Conservation (phyloP, 1,140 invertebrate species). For the Zophobas atratus region DNA sequence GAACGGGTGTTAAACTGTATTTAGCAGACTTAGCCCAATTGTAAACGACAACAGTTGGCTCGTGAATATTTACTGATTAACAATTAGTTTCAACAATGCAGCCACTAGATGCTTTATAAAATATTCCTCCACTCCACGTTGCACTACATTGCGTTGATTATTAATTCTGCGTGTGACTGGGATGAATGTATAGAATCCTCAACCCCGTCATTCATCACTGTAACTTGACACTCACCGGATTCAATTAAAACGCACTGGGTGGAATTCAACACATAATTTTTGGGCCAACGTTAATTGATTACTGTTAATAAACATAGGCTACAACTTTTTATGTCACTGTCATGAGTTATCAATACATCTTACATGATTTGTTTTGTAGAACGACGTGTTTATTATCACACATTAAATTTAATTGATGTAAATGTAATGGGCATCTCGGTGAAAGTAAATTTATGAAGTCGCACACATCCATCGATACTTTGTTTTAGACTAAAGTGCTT, state of each 20-base stretch:
- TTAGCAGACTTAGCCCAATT: constrained; percentile 34
- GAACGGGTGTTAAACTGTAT: constrained; percentile 33
- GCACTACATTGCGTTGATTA: constrained; percentile 22
- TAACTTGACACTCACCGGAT: constrained; percentile 26
- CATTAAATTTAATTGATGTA: not conserved
- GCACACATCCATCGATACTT: too few species aligned
- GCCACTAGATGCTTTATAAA: constrained; percentile 10
- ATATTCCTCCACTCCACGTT: constrained; percentile 9
- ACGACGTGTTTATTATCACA: not conserved
- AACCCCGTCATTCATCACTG: constrained; percentile 20
- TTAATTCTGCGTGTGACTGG: constrained; percentile 5
- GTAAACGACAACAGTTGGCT: constrained; percentile 29
- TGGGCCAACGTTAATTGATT: constrained; percentile 6
- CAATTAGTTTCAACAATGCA: constrained; percentile 42
- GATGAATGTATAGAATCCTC: constrained; percentile 6
- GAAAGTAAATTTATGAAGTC: too few species aligned
- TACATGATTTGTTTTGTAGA: not conserved
- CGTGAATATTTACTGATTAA: constrained; percentile 43
- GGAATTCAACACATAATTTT: constrained; percentile 11
- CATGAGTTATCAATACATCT: constrained; percentile 1
- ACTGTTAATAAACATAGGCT: not conserved
- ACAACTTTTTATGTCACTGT: not conserved
- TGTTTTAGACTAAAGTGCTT: too few species aligned
- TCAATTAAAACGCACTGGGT: constrained; percentile 25
- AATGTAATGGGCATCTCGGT: not conserved